Base-by-base conservation (phyloP, 1,140 invertebrate species). In the Adelges cooleyi region DNA sequence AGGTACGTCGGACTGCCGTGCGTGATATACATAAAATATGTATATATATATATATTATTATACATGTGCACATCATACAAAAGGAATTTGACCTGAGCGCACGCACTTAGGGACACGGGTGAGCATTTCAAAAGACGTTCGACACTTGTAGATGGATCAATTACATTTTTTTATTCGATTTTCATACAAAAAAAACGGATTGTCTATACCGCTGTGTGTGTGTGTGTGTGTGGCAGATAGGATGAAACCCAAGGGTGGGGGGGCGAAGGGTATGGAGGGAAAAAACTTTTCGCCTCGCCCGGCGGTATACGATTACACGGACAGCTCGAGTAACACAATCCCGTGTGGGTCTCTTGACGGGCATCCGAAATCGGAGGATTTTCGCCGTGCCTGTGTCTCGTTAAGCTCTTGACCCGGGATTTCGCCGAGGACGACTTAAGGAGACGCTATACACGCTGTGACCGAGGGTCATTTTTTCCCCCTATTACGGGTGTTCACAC, bases 331-430 rank as follows among this genome's bases (percentile, higher is more conserved):
- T 62, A 62, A 62, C 40, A 62, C 56, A 62, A 62, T 62, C 44
- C 44, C 56, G 18, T 59, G 40, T 29, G 40, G 56, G 56, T 62
- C 56, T 62, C 56, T 62, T 62, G 56, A 62, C 56, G 29, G 56
- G 56, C 56, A 46, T 62, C 56, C 44, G 56, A 62, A 62, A 62
- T 62, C 38, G 56, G 56, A 62, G 56, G 56, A 62, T 62, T 33
- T 62, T 44, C 22, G 36, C 52, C 52, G 18, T n/a, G 5, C 5
- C n/a, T n/a, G n/a, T 54, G 36, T 36, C 53, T 59, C 22, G 56
- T 62, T 62, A 62, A 62, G 56, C 56, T 62, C 56, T 62, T 62
- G 56, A 62, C 56, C 56, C 42, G 56, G 56, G 56, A 62, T 62
- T 59, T 59, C 53, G 10, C 17, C 22, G 38, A 59, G 38, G 56